These are phyloP conservation scores for Diacarnus erythraeanus DNA, from an alignment of 37 sponge, comb jelly and placozoan species.

Conservation along the genomic window DNA sequence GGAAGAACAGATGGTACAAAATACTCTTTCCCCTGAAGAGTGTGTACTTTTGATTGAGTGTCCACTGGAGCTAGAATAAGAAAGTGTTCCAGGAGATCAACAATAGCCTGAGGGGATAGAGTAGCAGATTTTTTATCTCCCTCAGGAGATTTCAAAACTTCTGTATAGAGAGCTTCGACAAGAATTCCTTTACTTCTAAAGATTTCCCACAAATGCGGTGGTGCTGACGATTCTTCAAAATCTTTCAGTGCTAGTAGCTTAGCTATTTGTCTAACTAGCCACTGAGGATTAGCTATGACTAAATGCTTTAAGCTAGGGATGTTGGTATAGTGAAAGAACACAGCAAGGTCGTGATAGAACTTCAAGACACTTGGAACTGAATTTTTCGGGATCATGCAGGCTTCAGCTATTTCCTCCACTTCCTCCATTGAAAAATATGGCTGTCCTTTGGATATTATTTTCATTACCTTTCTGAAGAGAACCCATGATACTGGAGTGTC, in stretches of 20 bases:
- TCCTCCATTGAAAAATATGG: constrained; percentile 7
- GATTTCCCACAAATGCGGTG: background rate
- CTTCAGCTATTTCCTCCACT: constrained; percentile 16
- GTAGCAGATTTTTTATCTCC: background rate
- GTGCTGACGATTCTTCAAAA: background rate
- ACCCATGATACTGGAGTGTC: constrained; percentile 55
- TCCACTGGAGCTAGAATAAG: constrained; percentile 6
- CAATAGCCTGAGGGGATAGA: constrained; percentile 16
- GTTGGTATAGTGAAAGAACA: constrained; percentile 40
- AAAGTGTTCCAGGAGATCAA: constrained; percentile 30
- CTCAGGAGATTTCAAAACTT: constrained; percentile 12
- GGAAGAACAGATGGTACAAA: constrained; percentile 36
- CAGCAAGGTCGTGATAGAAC: constrained; percentile 65
- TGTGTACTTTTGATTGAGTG: background rate
- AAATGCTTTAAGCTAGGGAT: background rate
- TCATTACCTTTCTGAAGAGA: constrained; percentile 41
- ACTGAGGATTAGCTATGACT: constrained; percentile 47
- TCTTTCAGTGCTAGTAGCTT: constrained; percentile 23
- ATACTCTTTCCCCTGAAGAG: constrained; percentile 2
- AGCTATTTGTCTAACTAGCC: constrained; percentile 40
- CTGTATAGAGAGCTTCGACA: constrained; percentile 31
- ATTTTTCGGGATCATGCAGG: constrained; percentile 12
- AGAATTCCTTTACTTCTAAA: constrained; percentile 42
- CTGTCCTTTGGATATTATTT: constrained; percentile 13
- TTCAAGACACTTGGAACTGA: constrained; percentile 39